Percentiles rank a stretch among this genome's conserved stretches.
These are phyloP conservation scores for Dicrurus megarhynchus DNA, from an alignment of 2,113 vertebrate species.

Conservation along the genomic window DNA sequence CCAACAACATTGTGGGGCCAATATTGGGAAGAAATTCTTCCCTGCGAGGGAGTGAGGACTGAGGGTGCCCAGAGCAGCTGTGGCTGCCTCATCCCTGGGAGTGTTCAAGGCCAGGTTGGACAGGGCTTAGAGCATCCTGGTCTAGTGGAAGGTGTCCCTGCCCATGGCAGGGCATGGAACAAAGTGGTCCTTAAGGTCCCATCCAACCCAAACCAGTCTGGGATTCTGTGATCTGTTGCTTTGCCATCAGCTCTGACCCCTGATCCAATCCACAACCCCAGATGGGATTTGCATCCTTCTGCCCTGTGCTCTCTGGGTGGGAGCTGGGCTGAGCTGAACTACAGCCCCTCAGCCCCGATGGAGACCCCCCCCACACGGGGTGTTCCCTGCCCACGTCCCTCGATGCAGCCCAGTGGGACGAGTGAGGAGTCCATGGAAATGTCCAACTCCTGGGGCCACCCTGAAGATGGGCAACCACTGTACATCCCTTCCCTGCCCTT, in stretches of 20 bases:
- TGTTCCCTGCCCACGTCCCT: background rate
- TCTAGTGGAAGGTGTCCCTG: background rate
- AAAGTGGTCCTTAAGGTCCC: background rate
- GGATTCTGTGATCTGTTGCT: background rate
- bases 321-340: background rate
- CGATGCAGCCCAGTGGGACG: accelerated
- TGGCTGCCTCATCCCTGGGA: background rate
- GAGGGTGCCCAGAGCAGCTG: background rate
- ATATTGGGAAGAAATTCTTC: background rate
- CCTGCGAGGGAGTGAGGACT: background rate
- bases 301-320: accelerated
- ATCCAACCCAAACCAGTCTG: background rate
- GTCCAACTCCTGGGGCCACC: accelerated
- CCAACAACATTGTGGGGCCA: background rate
- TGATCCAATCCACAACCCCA: accelerated
- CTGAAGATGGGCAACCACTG: background rate
- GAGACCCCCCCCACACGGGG: accelerated
- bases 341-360: background rate
- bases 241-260: background rate
- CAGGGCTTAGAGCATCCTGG: background rate
- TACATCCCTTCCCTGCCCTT: background rate
- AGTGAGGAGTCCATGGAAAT: background rate
- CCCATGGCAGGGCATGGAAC: background rate
- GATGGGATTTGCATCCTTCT: background rate
- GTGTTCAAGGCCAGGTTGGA: background rate